Evolutionary conservation across 2,888 invertebrate species (phyloP).

Genomic region (Lycocerus yunnanus): DNA sequence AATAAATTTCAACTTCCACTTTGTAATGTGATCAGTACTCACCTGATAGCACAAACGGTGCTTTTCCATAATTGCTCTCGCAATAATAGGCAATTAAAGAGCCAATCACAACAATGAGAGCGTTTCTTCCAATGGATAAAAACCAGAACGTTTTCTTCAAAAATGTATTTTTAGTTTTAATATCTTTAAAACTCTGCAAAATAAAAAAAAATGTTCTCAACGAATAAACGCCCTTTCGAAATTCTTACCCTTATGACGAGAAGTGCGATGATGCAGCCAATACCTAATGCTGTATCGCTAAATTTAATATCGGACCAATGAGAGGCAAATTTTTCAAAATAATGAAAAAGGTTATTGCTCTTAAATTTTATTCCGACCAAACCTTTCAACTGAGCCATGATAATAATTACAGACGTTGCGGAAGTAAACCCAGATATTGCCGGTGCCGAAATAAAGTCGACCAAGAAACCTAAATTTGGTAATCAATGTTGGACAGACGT

Average conservation of each 20-base stretch:
- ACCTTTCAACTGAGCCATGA: conserved; percentile 74
- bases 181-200: conserved; percentile 66
- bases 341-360: conserved; percentile 70
- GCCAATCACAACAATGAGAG: conserved; percentile 71
- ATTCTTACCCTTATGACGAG: conserved; percentile 68
- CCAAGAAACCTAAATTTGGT: conserved; percentile 71
- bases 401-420: conserved; percentile 80
- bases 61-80: conserved; percentile 52
- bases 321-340: conserved; percentile 58
- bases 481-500: background rate
- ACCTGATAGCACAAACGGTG: conserved; percentile 69
- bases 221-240: background rate
- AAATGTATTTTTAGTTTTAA: conserved; percentile 54
- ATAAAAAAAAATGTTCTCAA: background rate
- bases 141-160: conserved; percentile 70
- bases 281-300: conserved; percentile 69
- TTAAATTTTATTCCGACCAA: conserved; percentile 71
- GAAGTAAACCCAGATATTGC: conserved; percentile 86
- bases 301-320: conserved; percentile 59
- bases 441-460: conserved; percentile 82
- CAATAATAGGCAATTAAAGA: conserved; percentile 65
- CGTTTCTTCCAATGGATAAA: conserved; percentile 77
- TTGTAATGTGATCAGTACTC: conserved; percentile 34
- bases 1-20: background rate
- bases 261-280: conserved; percentile 67